Conservation (phyloP, 2,113 vertebrate species). For the Micromys minutus region DNA sequence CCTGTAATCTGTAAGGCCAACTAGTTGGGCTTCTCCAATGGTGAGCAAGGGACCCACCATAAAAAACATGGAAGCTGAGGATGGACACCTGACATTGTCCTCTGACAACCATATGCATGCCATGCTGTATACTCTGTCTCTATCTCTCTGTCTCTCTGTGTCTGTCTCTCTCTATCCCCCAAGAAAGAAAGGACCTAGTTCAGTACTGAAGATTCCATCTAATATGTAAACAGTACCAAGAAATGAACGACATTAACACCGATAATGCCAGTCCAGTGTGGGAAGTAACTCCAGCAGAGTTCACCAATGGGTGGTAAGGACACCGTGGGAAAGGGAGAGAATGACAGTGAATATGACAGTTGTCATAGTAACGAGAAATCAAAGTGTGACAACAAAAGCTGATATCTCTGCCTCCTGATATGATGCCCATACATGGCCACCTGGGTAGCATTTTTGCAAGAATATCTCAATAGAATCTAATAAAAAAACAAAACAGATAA, state of each 20-base stretch:
- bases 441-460: not conserved
- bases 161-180: too few relatives aligned
- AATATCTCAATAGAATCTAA: not conserved
- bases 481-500: constrained; percentile 11
- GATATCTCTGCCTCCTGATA: not conserved
- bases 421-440: not conserved
- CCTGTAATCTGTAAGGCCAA: not conserved
- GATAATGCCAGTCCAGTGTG: not conserved
- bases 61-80: not conserved
- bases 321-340: not conserved
- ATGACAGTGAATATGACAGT: not conserved
- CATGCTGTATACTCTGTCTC: not conserved
- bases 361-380: not conserved
- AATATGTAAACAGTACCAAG: not conserved
- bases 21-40: not conserved
- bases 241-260: not conserved
- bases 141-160: too few relatives aligned
- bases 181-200: not conserved
- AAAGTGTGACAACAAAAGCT: not conserved
- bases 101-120: not conserved
- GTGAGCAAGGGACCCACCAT: not conserved
- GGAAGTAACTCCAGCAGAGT: not conserved
- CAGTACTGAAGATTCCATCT: not conserved
- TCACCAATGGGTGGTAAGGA: not conserved
- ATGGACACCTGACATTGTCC: not conserved